These are phyloP conservation scores for Bungarus multicinctus DNA, from an alignment of 2,113 vertebrate genomes.

Conservation along the genomic window DNA sequence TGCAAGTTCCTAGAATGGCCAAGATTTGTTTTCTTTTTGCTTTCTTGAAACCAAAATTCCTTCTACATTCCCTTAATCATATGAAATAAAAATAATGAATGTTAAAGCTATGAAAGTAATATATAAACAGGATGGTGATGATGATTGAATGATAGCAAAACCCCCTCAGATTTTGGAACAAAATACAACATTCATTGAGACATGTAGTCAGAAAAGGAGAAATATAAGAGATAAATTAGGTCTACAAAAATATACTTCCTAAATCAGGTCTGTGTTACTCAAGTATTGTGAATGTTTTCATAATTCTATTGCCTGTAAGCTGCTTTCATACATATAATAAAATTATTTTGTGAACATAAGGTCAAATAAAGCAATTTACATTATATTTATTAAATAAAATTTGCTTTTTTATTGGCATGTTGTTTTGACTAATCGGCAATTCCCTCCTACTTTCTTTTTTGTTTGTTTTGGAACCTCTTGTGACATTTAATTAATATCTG, in stretches of 20 bases:
- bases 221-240: conserved; percentile 40
- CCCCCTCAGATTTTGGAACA: conserved; percentile 32
- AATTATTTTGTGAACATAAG: conserved; percentile 78
- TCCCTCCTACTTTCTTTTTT: not conserved
- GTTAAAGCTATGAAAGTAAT: conserved; percentile 38
- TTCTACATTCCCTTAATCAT: conserved; percentile 40
- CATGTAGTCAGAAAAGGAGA: conserved; percentile 56
- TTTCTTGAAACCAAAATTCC: conserved; percentile 35
- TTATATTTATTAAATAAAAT: conserved; percentile 61
- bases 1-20: conserved; percentile 37
- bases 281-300: conserved; percentile 75
- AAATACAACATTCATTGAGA: conserved; percentile 38
- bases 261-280: conserved; percentile 70
- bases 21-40: conserved; percentile 29
- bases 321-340: conserved; percentile 81
- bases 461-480: not conserved
- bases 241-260: conserved; percentile 55
- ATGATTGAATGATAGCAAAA: conserved; percentile 42
- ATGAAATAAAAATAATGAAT: conserved; percentile 45
- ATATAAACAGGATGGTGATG: conserved; percentile 30
- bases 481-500: not conserved
- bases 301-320: conserved; percentile 75
- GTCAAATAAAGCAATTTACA: conserved; percentile 55
- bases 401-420: conserved; percentile 18
- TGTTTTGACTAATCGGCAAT: not conserved